Percentiles rank a stretch among this genome's conserved stretches.
Evolutionary conservation across 2,797 vertebrate species (phyloP).

Genomic region (Sus cebifrons): DNA sequence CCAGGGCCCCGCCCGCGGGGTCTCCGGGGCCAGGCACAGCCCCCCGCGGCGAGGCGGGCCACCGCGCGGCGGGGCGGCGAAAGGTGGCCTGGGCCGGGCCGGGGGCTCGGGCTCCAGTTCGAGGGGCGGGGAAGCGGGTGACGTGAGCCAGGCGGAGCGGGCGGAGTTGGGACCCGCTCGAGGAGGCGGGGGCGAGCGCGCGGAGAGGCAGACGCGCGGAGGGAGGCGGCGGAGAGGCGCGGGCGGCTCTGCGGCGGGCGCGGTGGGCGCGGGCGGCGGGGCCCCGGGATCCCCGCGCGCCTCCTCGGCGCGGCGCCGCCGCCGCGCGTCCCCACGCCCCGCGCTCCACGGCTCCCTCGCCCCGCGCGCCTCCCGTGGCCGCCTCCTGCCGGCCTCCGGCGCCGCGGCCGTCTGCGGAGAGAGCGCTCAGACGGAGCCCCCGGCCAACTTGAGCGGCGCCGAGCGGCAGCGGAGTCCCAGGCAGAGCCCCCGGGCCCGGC

Average conservation of each 20-base stretch:
- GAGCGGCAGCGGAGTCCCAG: neutral
- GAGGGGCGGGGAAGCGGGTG: conserved; percentile 85
- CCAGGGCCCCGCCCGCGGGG: neutral
- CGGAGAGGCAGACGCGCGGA: conserved; percentile 70
- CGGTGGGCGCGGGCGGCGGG: conserved; percentile 84
- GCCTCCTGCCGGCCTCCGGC: conserved; percentile 62
- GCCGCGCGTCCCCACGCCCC: conserved; percentile 80
- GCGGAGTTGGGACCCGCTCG: conserved; percentile 82
- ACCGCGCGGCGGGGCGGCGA: neutral
- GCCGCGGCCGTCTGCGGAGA: conserved; percentile 76
- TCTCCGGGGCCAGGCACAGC: neutral
- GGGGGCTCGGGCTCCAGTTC: conserved; percentile 70
- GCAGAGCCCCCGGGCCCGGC: neutral
- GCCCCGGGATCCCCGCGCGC: conserved; percentile 84
- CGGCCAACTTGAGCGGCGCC: conserved; percentile 70
- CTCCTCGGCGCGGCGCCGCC: conserved; percentile 79
- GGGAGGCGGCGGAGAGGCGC: conserved; percentile 77
- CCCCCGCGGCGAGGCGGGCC: neutral
- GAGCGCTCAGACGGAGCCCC: conserved; percentile 82
- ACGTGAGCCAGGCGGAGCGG: conserved; percentile 85
- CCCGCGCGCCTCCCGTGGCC: conserved; percentile 68
- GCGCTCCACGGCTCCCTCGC: conserved; percentile 77
- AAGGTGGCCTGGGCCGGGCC: neutral
- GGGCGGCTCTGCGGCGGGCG: conserved; percentile 81
- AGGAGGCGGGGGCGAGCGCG: conserved; percentile 80